Conservation (phyloP, 2,113 vertebrate species). For the Uria aalge region DNA sequence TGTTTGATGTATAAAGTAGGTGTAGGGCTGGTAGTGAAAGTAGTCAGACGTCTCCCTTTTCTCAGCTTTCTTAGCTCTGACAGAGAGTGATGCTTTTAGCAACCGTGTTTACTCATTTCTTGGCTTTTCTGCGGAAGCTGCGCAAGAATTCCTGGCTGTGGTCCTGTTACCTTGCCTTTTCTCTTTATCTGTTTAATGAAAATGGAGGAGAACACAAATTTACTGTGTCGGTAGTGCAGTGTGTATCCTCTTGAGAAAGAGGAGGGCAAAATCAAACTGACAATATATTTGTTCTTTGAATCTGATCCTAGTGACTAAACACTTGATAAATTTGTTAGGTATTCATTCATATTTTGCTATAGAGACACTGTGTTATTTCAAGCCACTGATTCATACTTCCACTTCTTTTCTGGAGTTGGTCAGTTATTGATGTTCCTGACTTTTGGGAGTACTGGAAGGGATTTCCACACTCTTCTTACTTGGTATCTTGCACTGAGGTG, state of each 20-base stretch:
- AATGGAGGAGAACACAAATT: not conserved
- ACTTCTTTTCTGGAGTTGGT: not conserved
- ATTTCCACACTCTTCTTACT: not conserved
- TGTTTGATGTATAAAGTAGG: not conserved
- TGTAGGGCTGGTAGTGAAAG: not conserved
- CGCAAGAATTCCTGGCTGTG: not conserved
- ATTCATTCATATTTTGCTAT: not conserved
- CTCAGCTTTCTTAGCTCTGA: not conserved
- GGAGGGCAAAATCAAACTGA: not conserved
- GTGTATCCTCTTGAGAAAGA: not conserved
- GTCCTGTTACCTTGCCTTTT: not conserved
- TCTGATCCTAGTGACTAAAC: not conserved
- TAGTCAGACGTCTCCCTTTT: not conserved
- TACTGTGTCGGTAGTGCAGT: not conserved
- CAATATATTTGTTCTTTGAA: not conserved
- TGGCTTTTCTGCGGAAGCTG: not conserved
- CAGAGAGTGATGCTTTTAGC: not conserved
- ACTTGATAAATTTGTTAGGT: not conserved
- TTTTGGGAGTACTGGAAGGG: not conserved
- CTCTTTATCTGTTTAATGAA: not conserved
- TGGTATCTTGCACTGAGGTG: not conserved
- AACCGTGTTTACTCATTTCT: not conserved
- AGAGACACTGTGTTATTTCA: not conserved
- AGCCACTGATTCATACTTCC: not conserved
- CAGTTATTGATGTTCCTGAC: not conserved